Conservation (phyloP, 2,113 vertebrate species). For the Brachyhypopomus gauderio region DNA sequence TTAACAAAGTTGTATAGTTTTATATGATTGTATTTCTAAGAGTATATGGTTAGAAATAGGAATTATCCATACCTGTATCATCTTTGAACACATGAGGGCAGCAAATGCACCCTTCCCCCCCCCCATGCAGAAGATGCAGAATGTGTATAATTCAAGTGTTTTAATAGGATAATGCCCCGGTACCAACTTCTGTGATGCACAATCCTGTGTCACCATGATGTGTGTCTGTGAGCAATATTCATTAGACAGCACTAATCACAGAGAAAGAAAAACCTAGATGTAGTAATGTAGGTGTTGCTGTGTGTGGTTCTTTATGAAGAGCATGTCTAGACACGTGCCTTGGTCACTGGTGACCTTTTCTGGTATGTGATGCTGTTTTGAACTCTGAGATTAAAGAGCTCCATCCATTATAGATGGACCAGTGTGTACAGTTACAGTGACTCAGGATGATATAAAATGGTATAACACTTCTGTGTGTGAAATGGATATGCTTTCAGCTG, state of each 20-base stretch:
- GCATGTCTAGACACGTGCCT: background rate
- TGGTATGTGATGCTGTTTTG: background rate
- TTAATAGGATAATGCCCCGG: no score
- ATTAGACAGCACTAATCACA: no score
- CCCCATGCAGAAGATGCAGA: no score
- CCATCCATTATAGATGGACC: background rate
- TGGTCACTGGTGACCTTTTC: background rate
- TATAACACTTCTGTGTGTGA: background rate
- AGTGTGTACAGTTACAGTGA: background rate
- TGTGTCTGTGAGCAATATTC: no score
- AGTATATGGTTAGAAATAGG: background rate
- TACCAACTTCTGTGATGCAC: no score
- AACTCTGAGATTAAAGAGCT: slow-evolving; percentile 1
- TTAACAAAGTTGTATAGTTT: slow-evolving; percentile 5
- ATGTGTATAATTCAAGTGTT: no score
- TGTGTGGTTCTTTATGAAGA: background rate
- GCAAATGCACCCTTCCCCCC: background rate
- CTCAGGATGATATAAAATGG: background rate
- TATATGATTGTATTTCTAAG: background rate
- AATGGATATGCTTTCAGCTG: background rate
- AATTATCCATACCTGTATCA: background rate
- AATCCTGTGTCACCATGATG: no score
- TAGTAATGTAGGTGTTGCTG: background rate
- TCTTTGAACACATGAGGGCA: slow-evolving; percentile 24
- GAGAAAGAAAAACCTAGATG: no score